phyloP scores from a whole-genome alignment of 1,140 invertebrate species.

The Drosophila nannoptera region DNA sequence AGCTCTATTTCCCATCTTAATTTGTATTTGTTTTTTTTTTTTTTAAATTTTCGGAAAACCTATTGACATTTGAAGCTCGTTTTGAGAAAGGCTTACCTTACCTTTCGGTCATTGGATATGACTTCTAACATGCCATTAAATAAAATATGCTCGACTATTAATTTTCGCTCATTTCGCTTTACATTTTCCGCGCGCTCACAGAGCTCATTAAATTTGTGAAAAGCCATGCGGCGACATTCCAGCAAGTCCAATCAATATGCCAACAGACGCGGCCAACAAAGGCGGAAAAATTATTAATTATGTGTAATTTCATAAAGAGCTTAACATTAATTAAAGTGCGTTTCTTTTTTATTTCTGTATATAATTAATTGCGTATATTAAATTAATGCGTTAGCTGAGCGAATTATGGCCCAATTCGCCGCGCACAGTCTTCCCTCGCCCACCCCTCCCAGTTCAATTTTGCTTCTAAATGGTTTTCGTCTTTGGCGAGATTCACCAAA shows the following conservation, averaged over 20 bases:
- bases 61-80: no score
- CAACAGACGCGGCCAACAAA: conserved; percentile 13
- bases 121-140: neutral
- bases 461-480: conserved; percentile 13
- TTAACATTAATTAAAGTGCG: conserved; percentile 26
- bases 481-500: conserved; percentile 3
- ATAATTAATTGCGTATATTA: conserved; percentile 35
- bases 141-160: neutral
- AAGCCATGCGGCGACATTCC: conserved; percentile 19
- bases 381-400: conserved; percentile 48
- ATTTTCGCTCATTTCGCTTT: conserved; percentile 4
- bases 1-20: neutral
- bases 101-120: neutral
- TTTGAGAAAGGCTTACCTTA: no score
- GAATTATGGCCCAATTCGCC: neutral
- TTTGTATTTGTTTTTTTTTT: no score
- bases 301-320: conserved; percentile 32
- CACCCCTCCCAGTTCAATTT: neutral
- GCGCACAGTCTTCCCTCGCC: neutral
- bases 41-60: neutral
- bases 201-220: conserved; percentile 41
- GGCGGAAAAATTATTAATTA: conserved; percentile 44
- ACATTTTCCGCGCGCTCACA: conserved; percentile 15
- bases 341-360: conserved; percentile 45
- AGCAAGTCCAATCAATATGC: conserved; percentile 41